Evolutionary conservation across 2,888 invertebrate species (phyloP).

Genomic region (Myathropa florea): DNA sequence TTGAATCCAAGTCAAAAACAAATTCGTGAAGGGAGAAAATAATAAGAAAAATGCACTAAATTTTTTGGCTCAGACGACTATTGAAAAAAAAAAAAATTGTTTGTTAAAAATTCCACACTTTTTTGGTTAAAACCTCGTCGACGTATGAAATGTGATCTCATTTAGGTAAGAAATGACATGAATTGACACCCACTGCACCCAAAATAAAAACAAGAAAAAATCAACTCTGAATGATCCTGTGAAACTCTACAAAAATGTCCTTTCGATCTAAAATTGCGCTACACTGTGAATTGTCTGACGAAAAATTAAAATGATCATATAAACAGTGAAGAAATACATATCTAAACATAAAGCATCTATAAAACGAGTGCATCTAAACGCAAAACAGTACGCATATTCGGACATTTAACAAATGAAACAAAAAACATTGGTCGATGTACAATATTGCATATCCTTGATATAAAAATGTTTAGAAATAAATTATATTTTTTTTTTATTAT

Average conservation of each 20-base stretch:
- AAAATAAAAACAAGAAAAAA: neutral
- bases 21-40: no score
- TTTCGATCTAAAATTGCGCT: neutral
- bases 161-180: neutral
- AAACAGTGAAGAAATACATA: neutral
- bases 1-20: no score
- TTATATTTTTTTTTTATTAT: slow-evolving; percentile 4
- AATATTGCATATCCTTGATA: slow-evolving; percentile 71
- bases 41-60: no score
- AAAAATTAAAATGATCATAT: neutral
- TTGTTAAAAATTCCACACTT: no score
- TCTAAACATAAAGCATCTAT: slow-evolving; percentile 1
- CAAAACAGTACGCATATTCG: slow-evolving; percentile 6
- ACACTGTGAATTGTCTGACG: neutral
- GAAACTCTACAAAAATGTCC: neutral
- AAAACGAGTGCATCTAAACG: slow-evolving; percentile 21
- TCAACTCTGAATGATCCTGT: neutral
- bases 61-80: no score
- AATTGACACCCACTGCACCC: slow-evolving; percentile 1
- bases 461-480: no score
- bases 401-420: slow-evolving; percentile 19
- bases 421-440: slow-evolving; percentile 72
- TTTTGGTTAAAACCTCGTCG: no score
- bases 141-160: no score
- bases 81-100: no score